Evolutionary conservation across 2,888 invertebrate genomes (phyloP).

Genomic region (Taphrorychus bicolor): DNA sequence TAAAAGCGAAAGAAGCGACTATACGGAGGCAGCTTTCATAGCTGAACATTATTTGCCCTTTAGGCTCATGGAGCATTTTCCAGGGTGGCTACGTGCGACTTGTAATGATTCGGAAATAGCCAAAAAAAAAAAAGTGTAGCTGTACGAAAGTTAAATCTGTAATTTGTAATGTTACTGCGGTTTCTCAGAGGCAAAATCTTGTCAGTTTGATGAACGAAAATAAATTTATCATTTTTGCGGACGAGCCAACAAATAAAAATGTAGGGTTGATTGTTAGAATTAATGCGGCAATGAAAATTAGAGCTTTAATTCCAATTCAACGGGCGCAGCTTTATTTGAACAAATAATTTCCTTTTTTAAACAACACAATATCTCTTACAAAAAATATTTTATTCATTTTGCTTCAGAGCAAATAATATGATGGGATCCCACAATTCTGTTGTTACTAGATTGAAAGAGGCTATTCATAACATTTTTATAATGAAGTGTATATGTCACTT

Average conservation of each 20-base stretch:
- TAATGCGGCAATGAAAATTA: constrained; percentile 2
- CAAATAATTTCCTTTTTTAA: constrained; percentile 14
- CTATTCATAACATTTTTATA: constrained; percentile 17
- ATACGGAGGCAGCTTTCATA: constrained; percentile 30
- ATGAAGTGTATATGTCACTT: constrained; percentile 14
- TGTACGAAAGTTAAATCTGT: constrained; percentile 38
- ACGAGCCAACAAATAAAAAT: constrained; percentile 26
- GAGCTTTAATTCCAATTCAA: constrained; percentile 16
- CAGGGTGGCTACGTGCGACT: constrained; percentile 20
- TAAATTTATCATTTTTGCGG: constrained; percentile 25
- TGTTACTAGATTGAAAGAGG: constrained; percentile 1
- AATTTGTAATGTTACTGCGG: constrained; percentile 1
- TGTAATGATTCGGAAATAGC: constrained; percentile 42
- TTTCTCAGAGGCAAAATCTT: neutral
- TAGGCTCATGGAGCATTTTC: constrained; percentile 34
- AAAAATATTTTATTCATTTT: constrained; percentile 21
- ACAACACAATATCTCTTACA: constrained; percentile 13
- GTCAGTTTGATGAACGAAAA: constrained; percentile 10
- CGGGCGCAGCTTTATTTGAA: constrained; percentile 11
- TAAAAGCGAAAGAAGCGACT: constrained; percentile 22
- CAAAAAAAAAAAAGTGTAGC: constrained; percentile 35
- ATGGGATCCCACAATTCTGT: constrained; percentile 26
- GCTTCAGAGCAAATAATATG: constrained; percentile 21
- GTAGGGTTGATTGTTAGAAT: constrained; percentile 9
- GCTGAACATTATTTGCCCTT: constrained; percentile 35